A percentile compares a stretch with the other conserved stretches of the same genome.
Conservation (phyloP, 64 coral and sea anemone species). For the Porites australiensis region DNA sequence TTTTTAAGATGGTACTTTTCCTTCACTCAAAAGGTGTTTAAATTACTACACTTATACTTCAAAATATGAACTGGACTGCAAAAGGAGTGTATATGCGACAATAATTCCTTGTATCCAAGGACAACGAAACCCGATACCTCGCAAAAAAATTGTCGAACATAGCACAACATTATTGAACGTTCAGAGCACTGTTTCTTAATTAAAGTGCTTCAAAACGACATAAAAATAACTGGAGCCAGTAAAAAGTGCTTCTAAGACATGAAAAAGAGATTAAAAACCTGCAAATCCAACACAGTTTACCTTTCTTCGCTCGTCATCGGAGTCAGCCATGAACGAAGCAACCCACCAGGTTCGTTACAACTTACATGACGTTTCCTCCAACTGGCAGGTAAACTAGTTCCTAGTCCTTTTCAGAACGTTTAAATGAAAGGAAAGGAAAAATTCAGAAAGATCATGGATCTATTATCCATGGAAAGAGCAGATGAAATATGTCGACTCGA, state of each 20-base stretch:
- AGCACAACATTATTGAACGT: not conserved
- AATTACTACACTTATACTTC: not conserved
- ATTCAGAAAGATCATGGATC: too few relatives aligned
- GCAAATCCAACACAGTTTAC: conserved; percentile 56
- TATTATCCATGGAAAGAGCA: too few relatives aligned
- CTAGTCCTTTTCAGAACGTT: not conserved
- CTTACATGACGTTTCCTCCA: conserved; percentile 6
- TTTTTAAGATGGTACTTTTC: too few relatives aligned
- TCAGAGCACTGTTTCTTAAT: not conserved
- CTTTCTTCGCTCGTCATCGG: conserved; percentile 93
- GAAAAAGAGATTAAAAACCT: not conserved
- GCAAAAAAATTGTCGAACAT: not conserved
- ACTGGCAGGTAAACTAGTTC: not conserved
- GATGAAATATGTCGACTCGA: too few relatives aligned
- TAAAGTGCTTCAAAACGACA: not conserved
- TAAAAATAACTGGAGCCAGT: not conserved
- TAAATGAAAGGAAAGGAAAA: too few relatives aligned
- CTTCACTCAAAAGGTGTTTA: not conserved
- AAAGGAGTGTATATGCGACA: not conserved
- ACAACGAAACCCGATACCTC: conserved; percentile 28
- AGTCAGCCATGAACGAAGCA: conserved; percentile 90
- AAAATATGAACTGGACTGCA: not conserved
- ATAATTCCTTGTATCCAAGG: conserved; percentile 53
- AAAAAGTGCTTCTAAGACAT: not conserved
- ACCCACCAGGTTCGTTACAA: not conserved